Base-by-base conservation (phyloP, 2,888 invertebrate genomes). In the Taphrorychus bicolor region DNA sequence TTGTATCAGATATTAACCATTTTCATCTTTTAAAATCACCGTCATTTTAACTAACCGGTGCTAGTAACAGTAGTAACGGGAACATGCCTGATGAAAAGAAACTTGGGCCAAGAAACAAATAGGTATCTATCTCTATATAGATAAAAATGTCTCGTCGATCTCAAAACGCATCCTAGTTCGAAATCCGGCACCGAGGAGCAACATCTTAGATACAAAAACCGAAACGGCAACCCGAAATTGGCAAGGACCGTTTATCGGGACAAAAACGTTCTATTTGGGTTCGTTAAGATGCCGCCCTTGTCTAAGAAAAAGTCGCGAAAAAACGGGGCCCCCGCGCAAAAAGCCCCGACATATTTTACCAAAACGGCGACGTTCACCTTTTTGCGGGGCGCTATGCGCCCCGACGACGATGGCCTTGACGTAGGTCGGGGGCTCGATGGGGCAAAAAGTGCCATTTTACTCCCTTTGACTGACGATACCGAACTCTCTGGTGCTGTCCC, bases 201-300 rank as follows among this genome's bases (percentile, higher is more conserved):
- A 32, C 32, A 32, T 32, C 32, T 32, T 32, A 32, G 48, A 5
- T 9, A n/a, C 58, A 64, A 64, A 64, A 64, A 64, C 22, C 41
- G 21, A 51, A 14, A 24, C 63, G 63, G 59, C 41, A 58, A 22
- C 19, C 23, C 51, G 61, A 61, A 57, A 60, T 61, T 56, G 62
- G 67, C 62, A 61, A 58, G 53, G 61, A 62, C 49, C 61, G 53
- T 45, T 32, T 22, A 41, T 19, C 14, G 48, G 53, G 60, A 72
- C 79, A 80, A 80, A 79, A 80, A 79, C 79, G 78, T 73, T 79
- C 76, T 79, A 79, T 80, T 80, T 80, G 79, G 80, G 79, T 79
- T 80, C 78, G 78, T 78, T 79, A 75, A 76, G 73, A 69, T 71
- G 70, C 56, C 49, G 61, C 65, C 59, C 57, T 52, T 52, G 64